A percentile compares a stretch with the other conserved stretches of the same genome.
phyloP scores from a whole-genome alignment of 2,113 vertebrate species.

The Carettochelys insculpta region DNA sequence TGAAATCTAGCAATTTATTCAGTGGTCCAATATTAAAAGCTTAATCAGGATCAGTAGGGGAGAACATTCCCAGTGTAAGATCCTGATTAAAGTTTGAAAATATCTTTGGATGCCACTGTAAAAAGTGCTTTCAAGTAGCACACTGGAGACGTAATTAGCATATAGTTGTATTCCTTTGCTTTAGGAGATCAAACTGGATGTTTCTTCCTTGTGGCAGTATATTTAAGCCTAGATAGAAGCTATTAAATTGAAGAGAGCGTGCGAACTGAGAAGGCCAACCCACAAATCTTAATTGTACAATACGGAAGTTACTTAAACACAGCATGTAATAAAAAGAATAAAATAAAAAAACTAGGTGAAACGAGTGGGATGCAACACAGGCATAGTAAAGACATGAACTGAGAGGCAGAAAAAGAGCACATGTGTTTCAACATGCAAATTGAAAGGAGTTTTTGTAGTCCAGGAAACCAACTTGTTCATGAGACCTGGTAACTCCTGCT shows the following conservation, averaged over 20 bases:
- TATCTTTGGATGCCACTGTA: background rate
- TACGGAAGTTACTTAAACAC: background rate
- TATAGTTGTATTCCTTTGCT: background rate
- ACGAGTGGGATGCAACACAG: background rate
- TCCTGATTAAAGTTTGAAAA: background rate
- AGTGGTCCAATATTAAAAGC: slow-evolving; percentile 5
- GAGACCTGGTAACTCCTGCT: background rate
- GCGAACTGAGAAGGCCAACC: background rate
- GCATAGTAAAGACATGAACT: background rate
- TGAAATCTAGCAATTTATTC: background rate
- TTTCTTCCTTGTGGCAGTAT: background rate
- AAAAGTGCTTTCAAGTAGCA: background rate
- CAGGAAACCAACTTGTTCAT: background rate
- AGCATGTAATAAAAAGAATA: background rate
- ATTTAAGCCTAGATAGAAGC: background rate
- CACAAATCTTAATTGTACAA: background rate
- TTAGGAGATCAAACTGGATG: slow-evolving; percentile 7
- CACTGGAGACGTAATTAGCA: background rate
- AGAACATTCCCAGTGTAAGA: background rate
- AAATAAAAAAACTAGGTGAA: background rate
- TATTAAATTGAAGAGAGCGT: slow-evolving; percentile 16
- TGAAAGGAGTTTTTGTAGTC: slow-evolving; percentile 2
- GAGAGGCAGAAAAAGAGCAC: background rate
- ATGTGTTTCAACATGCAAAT: background rate
- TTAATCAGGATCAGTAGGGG: background rate